phyloP scores from a whole-genome alignment of 2,888 invertebrate genomes.

The Malthinus seriepunctatus region DNA sequence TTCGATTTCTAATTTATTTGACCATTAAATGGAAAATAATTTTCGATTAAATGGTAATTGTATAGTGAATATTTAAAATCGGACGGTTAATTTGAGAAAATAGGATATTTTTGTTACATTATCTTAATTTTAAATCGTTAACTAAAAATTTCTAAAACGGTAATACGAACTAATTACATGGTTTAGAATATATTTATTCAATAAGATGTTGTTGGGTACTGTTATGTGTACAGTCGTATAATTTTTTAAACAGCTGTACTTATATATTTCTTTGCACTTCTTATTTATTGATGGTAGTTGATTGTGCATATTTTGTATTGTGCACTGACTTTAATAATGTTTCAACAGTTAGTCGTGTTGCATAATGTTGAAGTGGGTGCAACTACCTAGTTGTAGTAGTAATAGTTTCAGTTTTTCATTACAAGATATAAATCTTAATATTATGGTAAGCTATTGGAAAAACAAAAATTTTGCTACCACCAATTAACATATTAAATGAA shows the following conservation, averaged over 20 bases:
- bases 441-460: slow-evolving; percentile 35
- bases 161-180: slow-evolving; percentile 25
- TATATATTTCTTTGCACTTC: slow-evolving; percentile 9
- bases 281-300: slow-evolving; percentile 5
- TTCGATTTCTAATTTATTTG: slow-evolving; percentile 1
- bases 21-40: background rate
- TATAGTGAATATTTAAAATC: background rate
- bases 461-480: no score
- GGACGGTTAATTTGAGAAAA: background rate
- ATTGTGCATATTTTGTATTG: slow-evolving; percentile 9
- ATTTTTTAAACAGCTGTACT: slow-evolving; percentile 18
- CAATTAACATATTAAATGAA: no score
- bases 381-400: slow-evolving; percentile 38
- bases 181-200: slow-evolving; percentile 16
- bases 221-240: slow-evolving; percentile 26
- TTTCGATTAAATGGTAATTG: background rate
- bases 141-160: slow-evolving; percentile 17
- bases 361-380: slow-evolving; percentile 52
- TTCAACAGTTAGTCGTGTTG: slow-evolving; percentile 5
- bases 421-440: slow-evolving; percentile 32
- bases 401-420: slow-evolving; percentile 34
- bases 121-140: background rate
- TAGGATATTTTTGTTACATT: background rate
- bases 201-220: slow-evolving; percentile 13
- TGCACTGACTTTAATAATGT: background rate